phyloP scores from a whole-genome alignment of 1,140 invertebrate genomes.

The Adoxophyes honmai region DNA sequence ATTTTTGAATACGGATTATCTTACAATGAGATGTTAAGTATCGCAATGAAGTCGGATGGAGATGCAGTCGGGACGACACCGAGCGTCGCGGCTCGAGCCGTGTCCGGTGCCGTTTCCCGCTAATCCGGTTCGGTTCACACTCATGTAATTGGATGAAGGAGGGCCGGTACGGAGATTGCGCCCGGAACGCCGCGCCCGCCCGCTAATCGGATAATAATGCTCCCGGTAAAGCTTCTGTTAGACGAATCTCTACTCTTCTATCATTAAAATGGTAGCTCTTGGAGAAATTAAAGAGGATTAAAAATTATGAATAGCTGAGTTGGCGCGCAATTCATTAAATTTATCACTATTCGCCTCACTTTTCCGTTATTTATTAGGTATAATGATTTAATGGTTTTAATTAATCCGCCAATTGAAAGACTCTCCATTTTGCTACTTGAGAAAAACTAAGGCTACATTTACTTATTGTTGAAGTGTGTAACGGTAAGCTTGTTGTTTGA shows the following conservation, averaged over 20 bases:
- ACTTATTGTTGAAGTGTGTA: background rate
- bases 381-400: too few relatives aligned
- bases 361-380: too few relatives aligned
- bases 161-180: constrained; percentile 52
- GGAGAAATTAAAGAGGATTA: background rate
- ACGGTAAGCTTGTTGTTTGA: too few relatives aligned
- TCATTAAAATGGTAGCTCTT: background rate
- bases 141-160: constrained; percentile 68
- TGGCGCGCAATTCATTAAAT: too few relatives aligned
- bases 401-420: too few relatives aligned
- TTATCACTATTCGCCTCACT: too few relatives aligned
- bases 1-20: too few relatives aligned
- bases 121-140: constrained; percentile 64
- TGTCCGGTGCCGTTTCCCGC: constrained; percentile 22
- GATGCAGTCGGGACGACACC: background rate
- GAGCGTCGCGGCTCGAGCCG: background rate
- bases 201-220: constrained; percentile 67
- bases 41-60: background rate
- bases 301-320: background rate
- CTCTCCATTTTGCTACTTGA: too few relatives aligned
- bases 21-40: too few relatives aligned
- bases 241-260: constrained; percentile 16
- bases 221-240: constrained; percentile 29
- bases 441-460: too few relatives aligned
- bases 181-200: constrained; percentile 37